These are phyloP conservation scores for Bradypodion pumilum DNA, from an alignment of 2,797 vertebrate genomes.

Conservation along the genomic window DNA sequence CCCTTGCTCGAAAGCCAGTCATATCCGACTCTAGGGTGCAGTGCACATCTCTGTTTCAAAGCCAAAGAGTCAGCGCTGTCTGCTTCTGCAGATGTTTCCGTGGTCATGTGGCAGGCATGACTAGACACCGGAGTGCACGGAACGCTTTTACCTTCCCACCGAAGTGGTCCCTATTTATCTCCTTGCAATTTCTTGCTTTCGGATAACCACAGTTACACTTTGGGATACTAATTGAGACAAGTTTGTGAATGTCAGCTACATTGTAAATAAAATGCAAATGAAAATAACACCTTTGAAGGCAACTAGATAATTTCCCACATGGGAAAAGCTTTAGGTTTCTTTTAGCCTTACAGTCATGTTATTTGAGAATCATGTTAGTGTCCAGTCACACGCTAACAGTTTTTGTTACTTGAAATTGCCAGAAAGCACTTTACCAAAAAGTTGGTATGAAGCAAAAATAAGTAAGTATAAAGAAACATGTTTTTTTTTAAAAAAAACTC, in stretches of 20 bases:
- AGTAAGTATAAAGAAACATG: conserved; percentile 28
- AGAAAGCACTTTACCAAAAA: conserved; percentile 38
- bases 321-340: conserved; percentile 40
- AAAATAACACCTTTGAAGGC: conserved; percentile 22
- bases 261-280: conserved; percentile 48
- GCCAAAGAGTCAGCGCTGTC: too few relatives aligned
- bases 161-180: too few relatives aligned
- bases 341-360: not conserved
- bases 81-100: too few relatives aligned
- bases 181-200: too few relatives aligned
- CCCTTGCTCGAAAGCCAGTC: too few relatives aligned
- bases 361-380: conserved; percentile 43
- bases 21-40: too few relatives aligned
- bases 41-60: too few relatives aligned
- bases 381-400: conserved; percentile 19
- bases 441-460: conserved; percentile 30
- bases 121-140: too few relatives aligned
- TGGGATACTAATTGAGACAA: conserved; percentile 40
- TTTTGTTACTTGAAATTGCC: conserved; percentile 31
- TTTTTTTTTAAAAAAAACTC: conserved; percentile 3
- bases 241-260: conserved; percentile 55
- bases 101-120: too few relatives aligned
- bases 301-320: conserved; percentile 5
- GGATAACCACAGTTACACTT: conserved; percentile 30
- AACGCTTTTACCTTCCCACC: too few relatives aligned